phyloP scores from a whole-genome alignment of 2,888 invertebrate species.

The Oxycera nigricornis region DNA sequence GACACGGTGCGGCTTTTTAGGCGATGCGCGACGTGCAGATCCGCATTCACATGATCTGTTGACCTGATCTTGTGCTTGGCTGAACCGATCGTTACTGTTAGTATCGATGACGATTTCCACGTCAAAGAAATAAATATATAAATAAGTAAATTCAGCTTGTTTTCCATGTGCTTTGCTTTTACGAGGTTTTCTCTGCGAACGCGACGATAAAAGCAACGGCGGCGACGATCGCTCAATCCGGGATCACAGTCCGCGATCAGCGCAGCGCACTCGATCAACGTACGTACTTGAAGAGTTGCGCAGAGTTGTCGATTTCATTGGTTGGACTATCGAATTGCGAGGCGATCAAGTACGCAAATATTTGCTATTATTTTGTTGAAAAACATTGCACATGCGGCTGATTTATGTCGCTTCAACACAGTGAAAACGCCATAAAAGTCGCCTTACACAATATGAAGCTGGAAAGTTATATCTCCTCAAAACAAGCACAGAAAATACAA shows the following conservation, averaged over 20 bases:
- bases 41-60: conserved; percentile 20
- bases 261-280: conserved; percentile 4
- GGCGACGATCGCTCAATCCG: neutral
- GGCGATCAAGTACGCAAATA: too few relatives aligned
- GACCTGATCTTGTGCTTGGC: conserved; percentile 1
- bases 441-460: too few relatives aligned
- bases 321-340: too few relatives aligned
- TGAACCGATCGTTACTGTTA: conserved; percentile 27
- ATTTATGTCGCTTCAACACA: too few relatives aligned
- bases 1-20: neutral
- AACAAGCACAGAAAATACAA: too few relatives aligned
- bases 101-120: conserved; percentile 36
- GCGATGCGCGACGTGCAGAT: conserved; percentile 7
- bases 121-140: too few relatives aligned
- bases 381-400: too few relatives aligned
- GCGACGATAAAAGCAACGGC: neutral
- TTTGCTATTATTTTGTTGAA: too few relatives aligned
- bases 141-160: conserved; percentile 31
- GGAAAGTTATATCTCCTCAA: too few relatives aligned
- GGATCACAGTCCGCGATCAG: conserved; percentile 35
- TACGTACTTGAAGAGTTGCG: neutral
- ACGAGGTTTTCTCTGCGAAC: neutral
- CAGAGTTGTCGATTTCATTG: neutral
- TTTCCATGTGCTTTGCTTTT: conserved; percentile 3
- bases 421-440: too few relatives aligned